These are phyloP conservation scores for Tyria jacobaeae DNA, from an alignment of 2,888 invertebrate species.

Conservation along the genomic window DNA sequence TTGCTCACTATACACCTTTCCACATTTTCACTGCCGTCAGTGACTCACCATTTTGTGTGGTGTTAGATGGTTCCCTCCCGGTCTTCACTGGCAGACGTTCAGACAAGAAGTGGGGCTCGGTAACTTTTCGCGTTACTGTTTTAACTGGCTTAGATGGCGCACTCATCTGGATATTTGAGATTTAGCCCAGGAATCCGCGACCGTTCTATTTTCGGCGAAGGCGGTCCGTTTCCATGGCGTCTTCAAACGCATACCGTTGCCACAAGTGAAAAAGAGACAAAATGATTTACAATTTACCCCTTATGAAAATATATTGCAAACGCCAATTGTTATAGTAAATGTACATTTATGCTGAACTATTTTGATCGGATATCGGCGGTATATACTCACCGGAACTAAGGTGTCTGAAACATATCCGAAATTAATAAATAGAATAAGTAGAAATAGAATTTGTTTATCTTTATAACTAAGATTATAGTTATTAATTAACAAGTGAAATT, in stretches of 20 bases:
- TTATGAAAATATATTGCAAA: slow-evolving; percentile 58
- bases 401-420: slow-evolving; percentile 51
- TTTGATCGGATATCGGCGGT: slow-evolving; percentile 77
- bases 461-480: not conserved
- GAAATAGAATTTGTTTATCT: too few relatives aligned
- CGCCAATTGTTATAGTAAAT: slow-evolving; percentile 79
- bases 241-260: slow-evolving; percentile 57
- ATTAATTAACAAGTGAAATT: not conserved
- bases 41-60: slow-evolving; percentile 90
- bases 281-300: slow-evolving; percentile 60
- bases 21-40: slow-evolving; percentile 80
- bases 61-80: slow-evolving; percentile 88
- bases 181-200: slow-evolving; percentile 87
- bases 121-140: slow-evolving; percentile 89
- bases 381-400: slow-evolving; percentile 62
- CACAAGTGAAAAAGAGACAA: slow-evolving; percentile 70
- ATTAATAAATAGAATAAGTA: slow-evolving; percentile 10
- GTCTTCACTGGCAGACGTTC: slow-evolving; percentile 91
- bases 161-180: slow-evolving; percentile 88
- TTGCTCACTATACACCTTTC: slow-evolving; percentile 79
- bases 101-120: slow-evolving; percentile 92
- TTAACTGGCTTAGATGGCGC: slow-evolving; percentile 92
- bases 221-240: slow-evolving; percentile 70
- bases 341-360: slow-evolving; percentile 85
- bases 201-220: slow-evolving; percentile 84